Percentiles rank a stretch among this genome's conserved stretches.
Evolutionary conservation across 2,888 invertebrate species (phyloP).

Genomic region (Bellardia bayeri): DNA sequence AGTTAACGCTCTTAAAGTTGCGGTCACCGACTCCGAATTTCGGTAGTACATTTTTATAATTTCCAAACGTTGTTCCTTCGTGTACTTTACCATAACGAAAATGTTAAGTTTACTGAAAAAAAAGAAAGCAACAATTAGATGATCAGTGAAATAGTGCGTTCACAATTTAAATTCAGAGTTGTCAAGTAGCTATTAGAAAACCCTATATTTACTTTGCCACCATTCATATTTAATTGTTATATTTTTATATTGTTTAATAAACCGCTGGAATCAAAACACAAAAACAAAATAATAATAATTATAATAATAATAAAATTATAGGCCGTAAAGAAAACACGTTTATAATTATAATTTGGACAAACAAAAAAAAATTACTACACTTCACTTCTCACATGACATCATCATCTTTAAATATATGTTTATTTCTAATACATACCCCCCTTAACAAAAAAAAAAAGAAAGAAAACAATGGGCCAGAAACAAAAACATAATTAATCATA

Average conservation of each 20-base stretch:
- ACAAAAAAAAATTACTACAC: neutral
- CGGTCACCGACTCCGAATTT: too few relatives aligned
- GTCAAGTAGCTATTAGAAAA: too few relatives aligned
- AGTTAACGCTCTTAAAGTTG: too few relatives aligned
- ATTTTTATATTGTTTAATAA: conserved; percentile 5
- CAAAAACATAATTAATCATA: conserved; percentile 64
- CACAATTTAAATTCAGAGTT: too few relatives aligned
- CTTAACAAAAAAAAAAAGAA: neutral
- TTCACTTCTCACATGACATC: conserved; percentile 48
- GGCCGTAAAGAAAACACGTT: conserved; percentile 49
- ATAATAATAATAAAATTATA: neutral
- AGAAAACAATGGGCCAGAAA: neutral
- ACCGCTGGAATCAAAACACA: neutral
- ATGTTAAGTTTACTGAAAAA: too few relatives aligned
- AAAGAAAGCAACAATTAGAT: too few relatives aligned
- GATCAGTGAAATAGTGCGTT: too few relatives aligned
- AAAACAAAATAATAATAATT: neutral
- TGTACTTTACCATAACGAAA: too few relatives aligned
- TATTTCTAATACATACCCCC: conserved; percentile 11
- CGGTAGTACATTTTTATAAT: too few relatives aligned
- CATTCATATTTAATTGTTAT: neutral
- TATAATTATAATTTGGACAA: conserved; percentile 13
- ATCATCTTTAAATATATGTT: conserved; percentile 46
- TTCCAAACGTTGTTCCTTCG: too few relatives aligned
- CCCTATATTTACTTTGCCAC: neutral